These are phyloP conservation scores for Prolemur simus DNA, from an alignment of 2,113 vertebrate genomes.

Conservation along the genomic window DNA sequence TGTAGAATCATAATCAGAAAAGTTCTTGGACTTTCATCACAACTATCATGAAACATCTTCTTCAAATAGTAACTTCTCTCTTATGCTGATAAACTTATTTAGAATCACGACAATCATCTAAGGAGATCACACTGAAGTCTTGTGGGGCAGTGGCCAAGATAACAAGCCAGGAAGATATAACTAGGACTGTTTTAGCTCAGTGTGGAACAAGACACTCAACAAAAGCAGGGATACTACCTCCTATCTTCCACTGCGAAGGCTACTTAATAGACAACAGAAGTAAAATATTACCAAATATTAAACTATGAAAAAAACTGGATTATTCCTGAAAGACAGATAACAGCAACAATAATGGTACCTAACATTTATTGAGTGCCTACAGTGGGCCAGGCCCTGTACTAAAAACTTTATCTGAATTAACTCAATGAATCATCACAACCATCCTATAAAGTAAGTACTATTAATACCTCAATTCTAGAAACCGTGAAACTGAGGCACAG, in stretches of 20 bases:
- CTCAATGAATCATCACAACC: accelerated
- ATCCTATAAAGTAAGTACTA: neutral
- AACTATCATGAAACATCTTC: accelerated
- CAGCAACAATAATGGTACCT: accelerated
- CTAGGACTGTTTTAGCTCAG: neutral
- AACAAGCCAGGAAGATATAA: neutral
- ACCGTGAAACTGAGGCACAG: neutral
- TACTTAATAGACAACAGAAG: neutral
- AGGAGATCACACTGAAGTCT: neutral
- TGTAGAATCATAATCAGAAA: neutral
- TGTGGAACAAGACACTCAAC: neutral
- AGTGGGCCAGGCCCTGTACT: accelerated
- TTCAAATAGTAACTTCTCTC: no score
- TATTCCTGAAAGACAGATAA: neutral
- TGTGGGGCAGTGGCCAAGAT: neutral
- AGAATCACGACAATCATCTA: accelerated
- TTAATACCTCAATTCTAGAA: neutral
- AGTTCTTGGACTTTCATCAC: neutral
- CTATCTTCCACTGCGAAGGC: neutral
- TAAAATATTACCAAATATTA: neutral
- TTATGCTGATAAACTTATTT: accelerated
- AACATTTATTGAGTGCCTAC: accelerated
- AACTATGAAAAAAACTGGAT: neutral
- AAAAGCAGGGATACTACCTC: neutral
- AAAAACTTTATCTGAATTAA: neutral